Conservation (phyloP, 2,797 vertebrate species). For the Diceros bicornis region DNA sequence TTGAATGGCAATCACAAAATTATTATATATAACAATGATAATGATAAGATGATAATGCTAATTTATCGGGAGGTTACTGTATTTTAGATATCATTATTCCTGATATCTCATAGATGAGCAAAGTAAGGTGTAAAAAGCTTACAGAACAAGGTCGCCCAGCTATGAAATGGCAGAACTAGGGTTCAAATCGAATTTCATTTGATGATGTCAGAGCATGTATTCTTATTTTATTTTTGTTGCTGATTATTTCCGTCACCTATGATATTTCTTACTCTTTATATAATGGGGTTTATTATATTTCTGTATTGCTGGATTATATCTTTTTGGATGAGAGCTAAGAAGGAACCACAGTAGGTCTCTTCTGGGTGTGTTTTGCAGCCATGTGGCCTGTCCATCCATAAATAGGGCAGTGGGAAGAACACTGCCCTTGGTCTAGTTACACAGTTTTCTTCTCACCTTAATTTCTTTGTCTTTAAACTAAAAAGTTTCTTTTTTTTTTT, state of each 20-base stretch:
- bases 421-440: neutral
- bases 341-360: neutral
- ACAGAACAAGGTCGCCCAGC: neutral
- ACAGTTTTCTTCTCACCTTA: neutral
- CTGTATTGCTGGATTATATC: neutral
- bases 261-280: neutral
- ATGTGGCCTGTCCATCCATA: neutral
- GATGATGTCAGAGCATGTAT: neutral
- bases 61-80: neutral
- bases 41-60: neutral
- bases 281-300: neutral
- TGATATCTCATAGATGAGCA: neutral
- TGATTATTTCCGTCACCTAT: slow-evolving; percentile 34
- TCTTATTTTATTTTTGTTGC: slow-evolving; percentile 28
- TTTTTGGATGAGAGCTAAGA: slow-evolving; percentile 9
- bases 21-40: neutral
- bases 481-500: neutral
- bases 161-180: neutral
- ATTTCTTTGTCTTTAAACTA: slow-evolving; percentile 5
- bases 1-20: neutral
- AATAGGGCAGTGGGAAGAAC: neutral
- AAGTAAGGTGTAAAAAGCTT: neutral
- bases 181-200: neutral
- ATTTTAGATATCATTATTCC: slow-evolving; percentile 21
- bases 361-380: neutral